Evolutionary conservation across 2,113 vertebrate species (phyloP).

Genomic region (Pica pica): DNA sequence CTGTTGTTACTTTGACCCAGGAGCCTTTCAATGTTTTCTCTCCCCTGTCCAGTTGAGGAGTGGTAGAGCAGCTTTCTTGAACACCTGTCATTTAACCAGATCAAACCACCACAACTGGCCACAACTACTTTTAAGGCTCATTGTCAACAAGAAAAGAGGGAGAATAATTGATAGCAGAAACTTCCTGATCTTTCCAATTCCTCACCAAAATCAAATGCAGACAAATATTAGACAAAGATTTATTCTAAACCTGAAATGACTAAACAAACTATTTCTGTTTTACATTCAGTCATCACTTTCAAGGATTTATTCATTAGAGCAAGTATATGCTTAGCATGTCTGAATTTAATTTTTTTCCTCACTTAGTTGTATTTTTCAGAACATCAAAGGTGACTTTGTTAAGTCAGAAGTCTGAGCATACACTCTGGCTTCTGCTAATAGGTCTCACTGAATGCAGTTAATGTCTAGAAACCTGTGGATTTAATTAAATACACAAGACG

Average conservation of each 20-base stretch:
- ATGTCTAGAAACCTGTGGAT: background rate
- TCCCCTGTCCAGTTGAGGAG: background rate
- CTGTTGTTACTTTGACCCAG: background rate
- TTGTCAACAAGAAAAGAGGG: background rate
- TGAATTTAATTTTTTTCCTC: background rate
- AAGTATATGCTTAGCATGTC: background rate
- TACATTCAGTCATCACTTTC: background rate
- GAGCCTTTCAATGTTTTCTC: background rate
- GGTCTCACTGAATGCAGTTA: background rate
- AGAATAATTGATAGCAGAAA: background rate
- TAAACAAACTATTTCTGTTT: background rate
- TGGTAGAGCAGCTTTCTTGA: background rate
- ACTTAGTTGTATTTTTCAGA: background rate
- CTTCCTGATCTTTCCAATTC: background rate
- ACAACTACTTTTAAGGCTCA: background rate
- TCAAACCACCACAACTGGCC: background rate
- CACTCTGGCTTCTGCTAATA: rapidly evolving
- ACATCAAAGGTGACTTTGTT: background rate
- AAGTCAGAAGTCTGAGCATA: background rate
- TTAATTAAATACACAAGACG: background rate
- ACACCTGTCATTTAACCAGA: background rate
- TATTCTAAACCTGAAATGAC: background rate
- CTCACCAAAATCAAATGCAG: background rate
- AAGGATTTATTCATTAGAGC: background rate
- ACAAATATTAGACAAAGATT: background rate